Evolutionary conservation across 2,888 invertebrate genomes (phyloP).

Genomic region (Pristionchus maxplancki): DNA sequence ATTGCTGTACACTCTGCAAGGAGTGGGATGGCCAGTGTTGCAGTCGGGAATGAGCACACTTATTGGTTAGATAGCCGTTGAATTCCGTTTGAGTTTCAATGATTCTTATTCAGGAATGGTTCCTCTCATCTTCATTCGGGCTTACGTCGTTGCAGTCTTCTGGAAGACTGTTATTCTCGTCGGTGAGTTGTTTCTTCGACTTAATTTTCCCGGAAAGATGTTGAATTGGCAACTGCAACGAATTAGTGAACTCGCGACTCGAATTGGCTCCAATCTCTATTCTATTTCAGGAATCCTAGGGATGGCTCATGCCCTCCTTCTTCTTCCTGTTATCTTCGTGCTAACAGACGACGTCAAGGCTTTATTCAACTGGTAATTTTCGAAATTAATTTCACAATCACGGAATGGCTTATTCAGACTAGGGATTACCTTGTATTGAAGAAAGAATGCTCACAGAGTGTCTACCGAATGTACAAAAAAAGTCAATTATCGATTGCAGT

Average conservation of each 20-base stretch:
- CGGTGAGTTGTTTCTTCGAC: not conserved
- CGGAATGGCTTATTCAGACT: slow-evolving; percentile 30
- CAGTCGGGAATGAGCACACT: slow-evolving; percentile 73
- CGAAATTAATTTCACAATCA: not conserved
- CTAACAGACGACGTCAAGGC: slow-evolving; percentile 65
- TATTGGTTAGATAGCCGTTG: slow-evolving; percentile 56
- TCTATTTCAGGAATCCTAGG: slow-evolving; percentile 51
- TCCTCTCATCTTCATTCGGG: slow-evolving; percentile 74
- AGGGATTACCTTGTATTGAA: slow-evolving; percentile 22
- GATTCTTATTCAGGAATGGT: slow-evolving; percentile 65
- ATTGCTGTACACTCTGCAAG: slow-evolving; percentile 68
- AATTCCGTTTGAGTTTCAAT: not conserved
- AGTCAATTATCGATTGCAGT: not conserved
- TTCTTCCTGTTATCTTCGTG: slow-evolving; percentile 73
- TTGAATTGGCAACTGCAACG: not conserved
- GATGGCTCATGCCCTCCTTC: slow-evolving; percentile 73
- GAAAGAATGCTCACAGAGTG: slow-evolving; percentile 2
- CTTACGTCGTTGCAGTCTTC: slow-evolving; percentile 76
- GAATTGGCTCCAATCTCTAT: not conserved
- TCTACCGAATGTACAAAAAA: slow-evolving; percentile 6
- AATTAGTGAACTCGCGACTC: not conserved
- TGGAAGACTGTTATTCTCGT: slow-evolving; percentile 75
- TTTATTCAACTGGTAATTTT: slow-evolving; percentile 37
- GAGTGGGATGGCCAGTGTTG: slow-evolving; percentile 76
- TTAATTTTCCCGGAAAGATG: not conserved